phyloP scores from a whole-genome alignment of 92 coral and sea anemone species.

The Paragorgia papillata region DNA sequence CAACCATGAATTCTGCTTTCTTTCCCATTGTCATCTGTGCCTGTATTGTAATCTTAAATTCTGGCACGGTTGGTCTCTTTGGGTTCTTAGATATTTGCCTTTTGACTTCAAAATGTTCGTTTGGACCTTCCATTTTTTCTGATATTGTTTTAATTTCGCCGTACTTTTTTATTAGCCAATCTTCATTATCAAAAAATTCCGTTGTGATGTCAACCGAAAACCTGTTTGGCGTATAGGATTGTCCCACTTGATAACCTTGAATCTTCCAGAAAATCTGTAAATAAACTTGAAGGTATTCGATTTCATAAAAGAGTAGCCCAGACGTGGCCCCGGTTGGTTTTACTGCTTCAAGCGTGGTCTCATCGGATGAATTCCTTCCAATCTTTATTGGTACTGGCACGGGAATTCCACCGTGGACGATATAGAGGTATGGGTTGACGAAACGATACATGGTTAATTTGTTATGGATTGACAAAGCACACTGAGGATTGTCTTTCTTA shows the following conservation, averaged over 20 bases:
- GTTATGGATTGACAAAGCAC: constrained; percentile 43
- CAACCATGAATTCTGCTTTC: constrained; percentile 47
- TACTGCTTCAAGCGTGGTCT: constrained; percentile 30
- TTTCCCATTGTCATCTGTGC: constrained; percentile 49
- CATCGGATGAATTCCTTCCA: constrained; percentile 21
- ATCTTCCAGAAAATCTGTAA: constrained; percentile 44
- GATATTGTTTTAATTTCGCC: constrained; percentile 7
- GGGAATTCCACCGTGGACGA: constrained; percentile 42
- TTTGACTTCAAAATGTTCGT: constrained; percentile 18
- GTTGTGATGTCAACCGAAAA: constrained; percentile 11
- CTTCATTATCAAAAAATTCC: not conserved
- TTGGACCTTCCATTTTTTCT: constrained; percentile 38
- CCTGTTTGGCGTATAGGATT: constrained; percentile 27
- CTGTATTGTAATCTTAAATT: constrained; percentile 20
- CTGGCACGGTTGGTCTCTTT: constrained; percentile 9
- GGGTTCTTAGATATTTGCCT: constrained; percentile 1
- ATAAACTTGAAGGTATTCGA: constrained; percentile 27
- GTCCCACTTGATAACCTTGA: constrained; percentile 11
- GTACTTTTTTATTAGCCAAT: constrained; percentile 16
- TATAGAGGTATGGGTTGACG: constrained; percentile 37
- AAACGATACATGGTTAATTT: constrained; percentile 20
- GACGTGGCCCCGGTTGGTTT: constrained; percentile 33
- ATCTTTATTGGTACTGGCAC: constrained; percentile 38
- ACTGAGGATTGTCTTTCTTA: constrained; percentile 21
- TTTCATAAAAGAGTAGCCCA: constrained; percentile 49